Conservation (phyloP, 1,140 invertebrate species). For the Centruroides vittatus region DNA sequence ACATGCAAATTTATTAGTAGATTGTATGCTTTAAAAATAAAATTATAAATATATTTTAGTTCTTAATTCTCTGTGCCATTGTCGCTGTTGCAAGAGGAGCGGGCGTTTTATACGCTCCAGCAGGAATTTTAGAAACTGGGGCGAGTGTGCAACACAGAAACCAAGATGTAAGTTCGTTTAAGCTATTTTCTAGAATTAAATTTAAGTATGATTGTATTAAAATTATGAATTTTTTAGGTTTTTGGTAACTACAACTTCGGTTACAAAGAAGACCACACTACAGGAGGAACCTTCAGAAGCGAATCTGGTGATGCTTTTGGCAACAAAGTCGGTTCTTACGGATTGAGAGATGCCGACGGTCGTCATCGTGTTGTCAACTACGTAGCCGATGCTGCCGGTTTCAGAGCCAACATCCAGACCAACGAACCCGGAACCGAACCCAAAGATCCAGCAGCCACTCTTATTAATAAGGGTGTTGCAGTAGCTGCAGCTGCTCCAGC, state of each 20-base stretch:
- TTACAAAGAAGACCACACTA: slow-evolving; percentile 21
- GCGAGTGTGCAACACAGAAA: slow-evolving; percentile 15
- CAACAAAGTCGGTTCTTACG: slow-evolving; percentile 20
- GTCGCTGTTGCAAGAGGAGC: too few relatives aligned
- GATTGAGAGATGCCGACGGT: slow-evolving; percentile 21
- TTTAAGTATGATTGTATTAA: neutral
- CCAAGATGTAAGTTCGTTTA: slow-evolving; percentile 18
- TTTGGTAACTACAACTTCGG: slow-evolving; percentile 19
- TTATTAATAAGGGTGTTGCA: slow-evolving; percentile 19
- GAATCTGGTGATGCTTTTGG: slow-evolving; percentile 19
- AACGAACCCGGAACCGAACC: slow-evolving; percentile 19
- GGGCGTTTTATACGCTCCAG: too few relatives aligned
- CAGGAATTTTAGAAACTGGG: too few relatives aligned
- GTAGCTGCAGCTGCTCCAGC: neutral
- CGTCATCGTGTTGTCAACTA: slow-evolving; percentile 21
- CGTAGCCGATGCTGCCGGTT: slow-evolving; percentile 22
- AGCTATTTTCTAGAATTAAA: neutral
- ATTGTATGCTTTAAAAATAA: too few relatives aligned
- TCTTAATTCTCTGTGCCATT: too few relatives aligned
- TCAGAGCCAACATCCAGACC: slow-evolving; percentile 19
- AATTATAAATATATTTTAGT: too few relatives aligned
- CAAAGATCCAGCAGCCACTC: slow-evolving; percentile 18
- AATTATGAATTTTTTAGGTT: slow-evolving; percentile 2
- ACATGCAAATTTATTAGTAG: too few relatives aligned
- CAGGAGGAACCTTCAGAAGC: slow-evolving; percentile 21